Evolutionary conservation across 2,888 invertebrate species (phyloP), one percentile per base, ranked within the genome.

Genomic region (Tiphia femorata): DNA sequence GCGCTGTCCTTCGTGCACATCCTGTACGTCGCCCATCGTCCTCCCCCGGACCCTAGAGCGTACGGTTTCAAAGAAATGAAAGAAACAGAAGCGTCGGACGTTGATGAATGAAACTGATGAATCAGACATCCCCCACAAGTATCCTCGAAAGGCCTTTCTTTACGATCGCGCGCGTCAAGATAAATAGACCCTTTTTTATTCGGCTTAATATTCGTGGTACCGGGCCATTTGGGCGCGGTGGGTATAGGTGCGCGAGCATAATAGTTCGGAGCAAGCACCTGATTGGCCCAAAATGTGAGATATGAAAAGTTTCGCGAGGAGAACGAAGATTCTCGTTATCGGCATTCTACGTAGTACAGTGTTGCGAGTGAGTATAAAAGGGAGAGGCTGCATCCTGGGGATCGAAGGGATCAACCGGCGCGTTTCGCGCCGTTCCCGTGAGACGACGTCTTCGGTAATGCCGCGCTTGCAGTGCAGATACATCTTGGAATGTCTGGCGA

Each of bases 81-180:
- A 70, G 71, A 70, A 70, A 70, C 70, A 70, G 70, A 65, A 65
- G 68, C 71, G 58, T 42, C 17, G 47, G 70, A 70, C 70, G 71
- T 70, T 70, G 70, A 70, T 71, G 70, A 70, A 70, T 70, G 70
- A 70, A 70, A 51, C 70, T 68, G 70, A 70, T 70, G 70, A 70
- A 70, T 70, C 70, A 70, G 70, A 67, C 71, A 70, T 67, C 71
- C 65, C 57, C 16, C 48, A 54, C 58, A 67, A 70, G 64, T 70
- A 70, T 70, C 56, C 63, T 58, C 67, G 63, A 66, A 63, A 67
- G 68, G 59, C 58, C 68, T 68, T 70, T 70, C 70, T 65, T 71
- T 70, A 65, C 65, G 71, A 67, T 70, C 68, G 65, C 68, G 59
- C 57, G 70, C 64, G 67, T 67, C 62, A 55, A 67, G 64, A 64